Evolutionary conservation across 2,797 vertebrate genomes (phyloP), one percentile per base, ranked within the genome.

Genomic region (Helicolenus hilgendorfi): DNA sequence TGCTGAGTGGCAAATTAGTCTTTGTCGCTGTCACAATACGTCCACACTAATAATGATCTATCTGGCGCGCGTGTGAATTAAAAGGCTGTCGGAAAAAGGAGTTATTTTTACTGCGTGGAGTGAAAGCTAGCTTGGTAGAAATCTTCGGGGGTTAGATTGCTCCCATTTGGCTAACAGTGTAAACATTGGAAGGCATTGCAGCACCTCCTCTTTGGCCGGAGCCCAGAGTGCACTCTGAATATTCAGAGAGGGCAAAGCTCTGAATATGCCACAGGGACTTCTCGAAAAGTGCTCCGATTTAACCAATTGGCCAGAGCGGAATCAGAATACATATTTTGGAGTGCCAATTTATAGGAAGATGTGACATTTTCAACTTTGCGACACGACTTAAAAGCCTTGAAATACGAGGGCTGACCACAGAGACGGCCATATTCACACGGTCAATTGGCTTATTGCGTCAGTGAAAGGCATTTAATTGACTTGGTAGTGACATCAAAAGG

Each of bases 151-250:
- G 85, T 92, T 91, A 84, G 81, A 77, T 59, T 77, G 78, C 78
- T 94, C 89, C 86, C 87, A 75, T 92, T 93, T 86, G 90, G 68
- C 77, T 79, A 36, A 31, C 76, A 88, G 73, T 84, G 89, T 91
- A 94, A 95, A 95, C 84, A 91, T 65, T 91, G 86, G 85, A 90
- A 89, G 74, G 79, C 78, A 76, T 15, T 41, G 70, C 86, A 64
- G 90, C 77, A 83, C 77, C 88, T 85, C 88, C 79, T 87, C 36
- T 71, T 93, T 89, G 87, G 89, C 86, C 78, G 5, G 70, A 69
- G 63, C 77, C 83, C 89, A 91, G 72, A 82, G 62, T 84, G 78
- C 77, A 71, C 65, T 75, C 68, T 85, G 55, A 86, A 87, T 87
- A 89, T 79, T 91, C 79, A 92, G 84, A 88, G 29, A 86, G 81